Evolutionary conservation across 64 coral and sea anemone genomes (phyloP).

Genomic region (Stylophora pistillata): DNA sequence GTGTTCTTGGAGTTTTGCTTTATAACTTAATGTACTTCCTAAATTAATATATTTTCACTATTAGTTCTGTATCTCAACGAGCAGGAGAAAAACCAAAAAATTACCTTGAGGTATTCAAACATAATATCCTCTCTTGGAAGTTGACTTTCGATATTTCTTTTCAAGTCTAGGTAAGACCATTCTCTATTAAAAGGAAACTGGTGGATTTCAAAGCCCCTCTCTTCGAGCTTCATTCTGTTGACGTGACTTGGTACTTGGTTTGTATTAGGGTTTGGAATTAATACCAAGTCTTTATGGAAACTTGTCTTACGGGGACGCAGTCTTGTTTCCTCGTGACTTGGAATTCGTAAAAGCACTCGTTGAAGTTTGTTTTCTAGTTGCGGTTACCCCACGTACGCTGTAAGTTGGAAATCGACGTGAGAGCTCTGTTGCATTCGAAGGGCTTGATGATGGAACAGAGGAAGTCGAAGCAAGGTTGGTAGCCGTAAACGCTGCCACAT

Average conservation of each 20-base stretch:
- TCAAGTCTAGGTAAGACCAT: not conserved
- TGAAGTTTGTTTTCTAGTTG: too few species aligned
- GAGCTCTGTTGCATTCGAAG: constrained; percentile 1
- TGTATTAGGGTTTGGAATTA: too few species aligned
- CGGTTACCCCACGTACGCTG: not conserved
- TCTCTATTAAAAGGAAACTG: too few species aligned
- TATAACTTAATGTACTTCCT: too few species aligned
- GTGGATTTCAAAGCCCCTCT: too few species aligned
- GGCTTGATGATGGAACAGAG: not conserved
- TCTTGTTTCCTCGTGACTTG: not conserved
- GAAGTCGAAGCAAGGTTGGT: not conserved
- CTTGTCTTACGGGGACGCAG: constrained; percentile 1
- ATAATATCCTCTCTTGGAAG: constrained; percentile 37
- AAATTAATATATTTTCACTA: too few species aligned
- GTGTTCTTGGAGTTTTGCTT: too few species aligned
- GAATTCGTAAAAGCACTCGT: not conserved
- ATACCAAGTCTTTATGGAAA: not conserved
- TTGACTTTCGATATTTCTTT: constrained; percentile 33
- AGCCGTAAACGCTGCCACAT: constrained; percentile 39
- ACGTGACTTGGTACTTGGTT: too few species aligned
- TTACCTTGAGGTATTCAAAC: constrained; percentile 40
- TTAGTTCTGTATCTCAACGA: too few species aligned
- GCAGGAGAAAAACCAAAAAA: too few species aligned
- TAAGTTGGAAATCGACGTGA: too few species aligned
- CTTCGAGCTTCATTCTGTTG: too few species aligned